Evolutionary conservation across 2,797 vertebrate genomes (phyloP).

Genomic region (Protonibea diacanthus): DNA sequence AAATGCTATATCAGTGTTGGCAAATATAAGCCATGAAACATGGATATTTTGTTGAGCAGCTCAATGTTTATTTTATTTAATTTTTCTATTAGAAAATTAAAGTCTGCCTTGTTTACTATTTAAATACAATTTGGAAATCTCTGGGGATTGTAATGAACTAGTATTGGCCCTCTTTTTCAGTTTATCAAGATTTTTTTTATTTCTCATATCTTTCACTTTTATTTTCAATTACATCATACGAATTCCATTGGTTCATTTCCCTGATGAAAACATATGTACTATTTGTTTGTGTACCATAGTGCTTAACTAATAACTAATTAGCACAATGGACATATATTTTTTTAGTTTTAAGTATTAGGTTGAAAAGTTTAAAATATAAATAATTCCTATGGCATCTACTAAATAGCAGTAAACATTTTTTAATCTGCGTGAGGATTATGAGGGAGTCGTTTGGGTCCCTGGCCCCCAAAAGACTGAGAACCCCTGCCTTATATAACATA

Average conservation of each 20-base stretch:
- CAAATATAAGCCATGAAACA: not conserved
- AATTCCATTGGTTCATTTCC: no score
- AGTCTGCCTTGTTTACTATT: not conserved
- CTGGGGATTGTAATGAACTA: not conserved
- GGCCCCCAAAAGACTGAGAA: no score
- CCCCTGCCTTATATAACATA: no score
- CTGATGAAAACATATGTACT: not conserved
- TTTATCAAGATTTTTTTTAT: not conserved
- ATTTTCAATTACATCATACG: not conserved
- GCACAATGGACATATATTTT: no score
- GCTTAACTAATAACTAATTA: no score
- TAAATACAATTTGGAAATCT: not conserved
- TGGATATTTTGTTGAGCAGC: not conserved
- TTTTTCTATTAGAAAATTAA: not conserved
- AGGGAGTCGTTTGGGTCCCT: no score
- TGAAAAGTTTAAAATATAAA: no score
- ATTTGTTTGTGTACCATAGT: not conserved
- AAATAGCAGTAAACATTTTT: no score
- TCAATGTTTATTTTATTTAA: not conserved
- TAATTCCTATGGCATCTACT: no score
- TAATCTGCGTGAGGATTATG: no score
- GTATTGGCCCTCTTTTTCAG: not conserved
- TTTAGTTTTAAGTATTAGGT: no score
- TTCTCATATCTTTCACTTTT: not conserved
- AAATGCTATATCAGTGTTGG: not conserved